Conservation (phyloP, 2,797 vertebrate species). For the Leptoclinus maculatus region DNA sequence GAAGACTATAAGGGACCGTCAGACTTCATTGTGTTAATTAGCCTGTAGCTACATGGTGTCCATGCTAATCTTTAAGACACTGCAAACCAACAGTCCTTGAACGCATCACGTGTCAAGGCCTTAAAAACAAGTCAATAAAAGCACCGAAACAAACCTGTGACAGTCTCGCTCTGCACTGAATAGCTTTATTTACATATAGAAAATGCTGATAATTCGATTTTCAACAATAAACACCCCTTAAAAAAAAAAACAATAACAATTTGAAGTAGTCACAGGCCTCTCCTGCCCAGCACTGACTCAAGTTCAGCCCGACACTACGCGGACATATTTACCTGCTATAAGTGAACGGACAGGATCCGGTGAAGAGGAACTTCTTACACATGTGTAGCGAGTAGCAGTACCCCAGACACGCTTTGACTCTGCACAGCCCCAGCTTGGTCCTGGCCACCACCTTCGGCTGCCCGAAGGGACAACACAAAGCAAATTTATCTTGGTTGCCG, state of each 20-base stretch:
- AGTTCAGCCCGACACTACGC: too few species aligned
- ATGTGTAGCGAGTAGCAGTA: conserved; percentile 71
- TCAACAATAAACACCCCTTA: background rate
- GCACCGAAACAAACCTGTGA: background rate
- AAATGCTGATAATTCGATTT: too few species aligned
- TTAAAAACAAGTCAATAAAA: background rate
- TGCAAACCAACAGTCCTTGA: background rate
- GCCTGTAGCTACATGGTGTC: background rate
- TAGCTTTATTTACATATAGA: background rate
- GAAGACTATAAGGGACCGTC: rapidly evolving
- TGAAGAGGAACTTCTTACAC: conserved; percentile 73
- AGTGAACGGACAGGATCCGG: conserved; percentile 62
- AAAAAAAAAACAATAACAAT: background rate
- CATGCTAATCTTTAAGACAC: background rate
- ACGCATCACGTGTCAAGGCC: background rate
- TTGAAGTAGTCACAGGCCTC: background rate
- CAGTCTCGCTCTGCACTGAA: rapidly evolving
- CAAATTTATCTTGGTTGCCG: conserved; percentile 11
- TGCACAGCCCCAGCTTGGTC: conserved; percentile 70
- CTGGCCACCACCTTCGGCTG: conserved; percentile 69
- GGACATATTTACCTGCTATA: background rate
- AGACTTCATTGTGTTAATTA: background rate
- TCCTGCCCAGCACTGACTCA: background rate
- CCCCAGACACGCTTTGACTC: conserved; percentile 47
- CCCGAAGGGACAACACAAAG: background rate